Evolutionary conservation across 1,140 invertebrate species (phyloP), one percentile per base, ranked within the genome.

Genomic region (Bombus superbus): DNA sequence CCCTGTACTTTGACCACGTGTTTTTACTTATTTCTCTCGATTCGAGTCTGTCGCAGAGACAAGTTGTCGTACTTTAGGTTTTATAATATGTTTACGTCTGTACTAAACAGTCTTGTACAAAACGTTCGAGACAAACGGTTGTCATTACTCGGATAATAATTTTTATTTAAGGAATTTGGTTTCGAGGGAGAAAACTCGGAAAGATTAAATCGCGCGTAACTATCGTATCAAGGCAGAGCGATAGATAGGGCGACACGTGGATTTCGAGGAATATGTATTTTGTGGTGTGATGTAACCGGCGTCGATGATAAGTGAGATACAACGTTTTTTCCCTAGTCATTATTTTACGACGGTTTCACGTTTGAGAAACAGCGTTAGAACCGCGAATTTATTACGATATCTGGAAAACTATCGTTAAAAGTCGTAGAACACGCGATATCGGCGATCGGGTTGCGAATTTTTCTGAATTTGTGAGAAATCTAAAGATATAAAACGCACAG

Each of bases 1-100:
- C 5, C 1, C 1, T 53, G 22, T 0, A 18, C 0, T 22, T 53
- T 22, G 47, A 5, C 18, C 6, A 0, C 1, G 18, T 53, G 6
- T 22, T 0, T 53, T 8, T 53, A 2, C 6, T 22, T 22, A 53
- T 53, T 22, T 22, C 2, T 0, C 1, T 8, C 18, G 18, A 8
- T 22, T 22, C 6, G 5, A 8, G 0, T 1, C 6, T 8, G 18
- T 22, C 22, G 18, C 18, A 32, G 32, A 32, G 32, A 32, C 32
- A 32, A 32, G 32, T 32, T 32, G 32, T 32, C 32, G 32, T 32
- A 32, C 32, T 32, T 32, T 32, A 32, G 0, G 32, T 32, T 32
- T 32, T 32, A 32, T 32, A 32, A 32, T 32, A 32, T 32, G 32
- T 32, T 32, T 32, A 32, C 38, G 38, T 40, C 38, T 53, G 22